Evolutionary conservation across 2,113 vertebrate genomes (phyloP).

Genomic region (Tachycineta bicolor): DNA sequence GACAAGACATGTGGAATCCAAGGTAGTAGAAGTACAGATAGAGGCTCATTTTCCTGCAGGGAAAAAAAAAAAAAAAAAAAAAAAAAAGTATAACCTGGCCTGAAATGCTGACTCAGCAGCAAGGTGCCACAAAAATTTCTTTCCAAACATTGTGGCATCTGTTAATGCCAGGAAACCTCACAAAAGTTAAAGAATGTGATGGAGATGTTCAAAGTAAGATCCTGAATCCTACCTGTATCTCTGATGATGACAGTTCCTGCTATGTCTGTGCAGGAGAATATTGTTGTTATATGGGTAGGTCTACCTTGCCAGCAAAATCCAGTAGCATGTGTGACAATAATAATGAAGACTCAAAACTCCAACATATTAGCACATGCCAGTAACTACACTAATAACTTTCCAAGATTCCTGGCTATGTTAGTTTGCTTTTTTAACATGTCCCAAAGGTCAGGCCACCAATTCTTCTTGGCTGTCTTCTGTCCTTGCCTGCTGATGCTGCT

Average conservation of each 20-base stretch:
- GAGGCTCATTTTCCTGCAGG: neutral
- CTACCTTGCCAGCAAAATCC: neutral
- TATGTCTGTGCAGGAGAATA: neutral
- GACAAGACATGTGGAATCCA: slow-evolving; percentile 49
- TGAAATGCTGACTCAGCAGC: neutral
- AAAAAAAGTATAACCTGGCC: neutral
- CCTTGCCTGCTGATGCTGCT: neutral
- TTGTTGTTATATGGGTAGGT: neutral
- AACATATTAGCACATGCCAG: neutral
- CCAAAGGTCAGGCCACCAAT: neutral
- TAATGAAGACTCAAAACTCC: neutral
- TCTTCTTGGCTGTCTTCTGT: neutral
- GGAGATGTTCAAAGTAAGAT: neutral
- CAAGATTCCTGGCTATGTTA: neutral
- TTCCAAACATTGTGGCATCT: slow-evolving; percentile 38
- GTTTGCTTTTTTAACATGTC: neutral
- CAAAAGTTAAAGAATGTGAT: slow-evolving; percentile 9
- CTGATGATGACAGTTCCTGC: neutral
- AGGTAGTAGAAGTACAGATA: slow-evolving; percentile 12
- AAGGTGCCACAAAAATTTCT: slow-evolving; percentile 46
- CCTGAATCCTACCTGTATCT: neutral
- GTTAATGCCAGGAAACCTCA: slow-evolving; percentile 15
- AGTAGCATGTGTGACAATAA: neutral
- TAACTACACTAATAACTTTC: neutral
- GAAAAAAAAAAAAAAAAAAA: neutral